These are phyloP conservation scores for Melanostoma scalare DNA, from an alignment of 2,888 invertebrate genomes.

Conservation along the genomic window DNA sequence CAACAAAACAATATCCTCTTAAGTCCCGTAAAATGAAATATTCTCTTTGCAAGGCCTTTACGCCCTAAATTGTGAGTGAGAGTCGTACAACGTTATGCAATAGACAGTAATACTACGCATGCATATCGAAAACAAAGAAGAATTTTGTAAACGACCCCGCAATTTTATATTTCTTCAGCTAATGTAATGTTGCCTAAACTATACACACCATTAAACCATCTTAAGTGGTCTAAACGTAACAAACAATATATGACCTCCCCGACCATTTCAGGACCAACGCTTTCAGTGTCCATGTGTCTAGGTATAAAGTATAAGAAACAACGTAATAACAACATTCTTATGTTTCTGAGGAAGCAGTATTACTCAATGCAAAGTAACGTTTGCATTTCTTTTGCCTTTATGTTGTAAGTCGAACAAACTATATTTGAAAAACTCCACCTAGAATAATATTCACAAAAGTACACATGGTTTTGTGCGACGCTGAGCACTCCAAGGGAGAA, in stretches of 20 bases:
- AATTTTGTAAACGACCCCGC: too few relatives aligned
- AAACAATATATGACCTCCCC: constrained; percentile 39
- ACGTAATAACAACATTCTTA: constrained; percentile 24
- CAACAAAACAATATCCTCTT: too few relatives aligned
- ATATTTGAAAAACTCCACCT: constrained; percentile 13
- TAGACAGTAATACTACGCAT: too few relatives aligned
- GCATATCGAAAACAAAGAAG: too few relatives aligned
- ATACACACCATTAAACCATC: not conserved
- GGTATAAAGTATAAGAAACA: too few relatives aligned
- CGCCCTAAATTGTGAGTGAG: too few relatives aligned
- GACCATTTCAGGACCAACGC: constrained; percentile 39
- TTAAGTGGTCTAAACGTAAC: constrained; percentile 14
- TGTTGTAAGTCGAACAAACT: constrained; percentile 5
- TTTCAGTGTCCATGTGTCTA: too few relatives aligned
- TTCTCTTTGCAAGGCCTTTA: too few relatives aligned
- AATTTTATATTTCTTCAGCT: too few relatives aligned
- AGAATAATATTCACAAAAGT: constrained; percentile 42
- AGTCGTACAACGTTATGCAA: too few relatives aligned
- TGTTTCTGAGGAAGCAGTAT: constrained; percentile 25
- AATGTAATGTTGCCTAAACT: too few relatives aligned
- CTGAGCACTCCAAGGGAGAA: constrained; percentile 59
- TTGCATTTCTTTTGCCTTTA: constrained; percentile 21
- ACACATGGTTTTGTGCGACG: not conserved
- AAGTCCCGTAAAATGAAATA: too few relatives aligned
- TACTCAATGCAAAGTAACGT: constrained; percentile 30